Base-by-base conservation (phyloP, 2,888 invertebrate genomes). In the Proisotoma minuta region DNA sequence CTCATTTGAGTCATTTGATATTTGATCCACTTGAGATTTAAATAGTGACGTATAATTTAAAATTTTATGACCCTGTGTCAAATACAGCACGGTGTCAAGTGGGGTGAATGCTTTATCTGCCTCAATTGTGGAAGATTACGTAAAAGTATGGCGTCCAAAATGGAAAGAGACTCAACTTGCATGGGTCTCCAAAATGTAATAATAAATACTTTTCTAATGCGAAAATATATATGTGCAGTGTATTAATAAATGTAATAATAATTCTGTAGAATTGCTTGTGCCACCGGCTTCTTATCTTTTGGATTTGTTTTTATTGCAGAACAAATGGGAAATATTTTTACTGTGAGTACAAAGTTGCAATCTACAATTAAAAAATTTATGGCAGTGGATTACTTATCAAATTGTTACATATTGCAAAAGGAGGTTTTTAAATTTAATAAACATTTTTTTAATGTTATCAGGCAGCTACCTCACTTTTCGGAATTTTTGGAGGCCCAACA, bases 21-120 rank as follows among this genome's bases (percentile, higher is more conserved):
- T 8, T 8, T 34, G 34, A 34, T 15, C 15, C 8, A 15, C 8
- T 34, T 34, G 34, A 15, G 15, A 34, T 34, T 8, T 34, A 15
- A 15, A n/a, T n/a, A n/a, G n/a, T n/a, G n/a, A n/a, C n/a, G n/a
- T n/a, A n/a, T n/a, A 15, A 34, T 34, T 10, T 34, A 34, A 34
- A 15, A 34, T 34, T 34, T 34, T 34, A 34, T 34, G 34, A 34
- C 34, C 15, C 15, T 34, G 15, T 34, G 8, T 34, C n/a, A n/a
- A n/a, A n/a, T n/a, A n/a, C 78, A 96, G 96, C 74, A 96, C 96
- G 5, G 92, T 97, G 5, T 96, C 95, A 0, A 90, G 94, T n/a
- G 95, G 95, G 0, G 78, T 97, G 62, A 96, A 95, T 76, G 94
- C 95, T 0, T 79, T 97, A 66, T 88, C 96, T 0, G 95, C 96